Conservation (phyloP, 2,797 vertebrate genomes). For the Pitangus sulphuratus region DNA sequence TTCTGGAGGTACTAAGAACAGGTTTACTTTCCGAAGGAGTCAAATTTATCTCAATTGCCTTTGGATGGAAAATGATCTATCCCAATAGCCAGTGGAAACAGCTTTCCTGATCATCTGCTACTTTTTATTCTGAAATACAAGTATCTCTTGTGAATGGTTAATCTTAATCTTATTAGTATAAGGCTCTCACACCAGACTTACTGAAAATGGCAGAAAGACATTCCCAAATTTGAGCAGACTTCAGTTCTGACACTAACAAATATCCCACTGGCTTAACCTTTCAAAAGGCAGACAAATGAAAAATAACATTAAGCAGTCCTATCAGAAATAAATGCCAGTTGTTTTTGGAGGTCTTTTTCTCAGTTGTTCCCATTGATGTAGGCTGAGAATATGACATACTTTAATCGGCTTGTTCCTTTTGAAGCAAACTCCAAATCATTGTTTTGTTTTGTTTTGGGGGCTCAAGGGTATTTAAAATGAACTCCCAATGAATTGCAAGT, state of each 20-base stretch:
- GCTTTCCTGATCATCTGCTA: background rate
- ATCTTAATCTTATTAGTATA: background rate
- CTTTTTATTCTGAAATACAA: background rate
- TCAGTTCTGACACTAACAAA: background rate
- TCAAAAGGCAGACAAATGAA: background rate
- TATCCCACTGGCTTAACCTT: background rate
- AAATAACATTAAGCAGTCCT: conserved; percentile 38
- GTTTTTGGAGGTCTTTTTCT: conserved; percentile 28
- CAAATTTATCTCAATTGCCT: background rate
- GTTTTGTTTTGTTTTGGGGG: background rate
- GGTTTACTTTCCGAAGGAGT: background rate
- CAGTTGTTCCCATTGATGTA: conserved; percentile 12
- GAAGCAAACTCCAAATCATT: conserved; percentile 25
- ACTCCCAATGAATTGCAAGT: conserved; percentile 35
- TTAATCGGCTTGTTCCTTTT: conserved; percentile 20
- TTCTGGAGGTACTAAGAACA: background rate
- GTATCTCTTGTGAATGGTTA: background rate
- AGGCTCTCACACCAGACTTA: background rate
- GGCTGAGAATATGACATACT: conserved; percentile 16
- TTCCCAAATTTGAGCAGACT: background rate
- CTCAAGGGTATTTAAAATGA: conserved; percentile 59
- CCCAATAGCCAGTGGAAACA: background rate
- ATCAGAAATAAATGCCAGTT: background rate
- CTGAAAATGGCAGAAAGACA: background rate
- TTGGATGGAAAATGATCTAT: background rate